phyloP scores from a whole-genome alignment of 1,140 invertebrate genomes.

The Drosophila ironensis region DNA sequence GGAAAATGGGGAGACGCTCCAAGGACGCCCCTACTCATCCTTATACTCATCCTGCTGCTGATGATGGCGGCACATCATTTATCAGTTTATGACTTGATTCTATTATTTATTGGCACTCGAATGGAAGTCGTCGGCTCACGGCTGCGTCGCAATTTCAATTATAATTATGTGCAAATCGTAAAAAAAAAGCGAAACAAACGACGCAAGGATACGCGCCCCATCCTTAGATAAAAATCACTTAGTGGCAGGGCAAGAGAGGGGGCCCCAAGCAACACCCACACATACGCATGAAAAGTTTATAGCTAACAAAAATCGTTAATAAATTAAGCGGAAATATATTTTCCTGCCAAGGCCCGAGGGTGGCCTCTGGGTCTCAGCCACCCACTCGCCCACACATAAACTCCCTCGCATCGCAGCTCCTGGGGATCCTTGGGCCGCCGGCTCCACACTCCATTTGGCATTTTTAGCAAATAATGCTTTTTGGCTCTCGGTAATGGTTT shows the following conservation, averaged over 20 bases:
- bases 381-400: not conserved
- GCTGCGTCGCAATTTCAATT: slow-evolving; percentile 78
- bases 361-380: not conserved
- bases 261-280: slow-evolving; percentile 1
- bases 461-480: slow-evolving; percentile 55
- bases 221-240: slow-evolving; percentile 76
- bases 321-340: slow-evolving; percentile 81
- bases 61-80: slow-evolving; percentile 61
- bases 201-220: slow-evolving; percentile 6
- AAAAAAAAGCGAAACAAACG: slow-evolving; percentile 47
- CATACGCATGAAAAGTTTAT: slow-evolving; percentile 64
- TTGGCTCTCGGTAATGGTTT: slow-evolving; percentile 67
- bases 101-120: slow-evolving; percentile 81
- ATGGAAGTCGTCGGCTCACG: slow-evolving; percentile 33
- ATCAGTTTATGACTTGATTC: slow-evolving; percentile 81
- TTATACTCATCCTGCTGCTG: not conserved
- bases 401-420: not conserved
- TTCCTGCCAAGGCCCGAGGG: slow-evolving; percentile 40
- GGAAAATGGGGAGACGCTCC: not conserved
- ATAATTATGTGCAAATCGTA: slow-evolving; percentile 82
- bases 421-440: not conserved
- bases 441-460: slow-evolving; percentile 50
- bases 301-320: slow-evolving; percentile 80
- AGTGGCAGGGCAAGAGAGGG: slow-evolving; percentile 23
- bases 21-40: slow-evolving; percentile 24